Conservation (phyloP, 2,797 vertebrate genomes). For the Tapera naevia region DNA sequence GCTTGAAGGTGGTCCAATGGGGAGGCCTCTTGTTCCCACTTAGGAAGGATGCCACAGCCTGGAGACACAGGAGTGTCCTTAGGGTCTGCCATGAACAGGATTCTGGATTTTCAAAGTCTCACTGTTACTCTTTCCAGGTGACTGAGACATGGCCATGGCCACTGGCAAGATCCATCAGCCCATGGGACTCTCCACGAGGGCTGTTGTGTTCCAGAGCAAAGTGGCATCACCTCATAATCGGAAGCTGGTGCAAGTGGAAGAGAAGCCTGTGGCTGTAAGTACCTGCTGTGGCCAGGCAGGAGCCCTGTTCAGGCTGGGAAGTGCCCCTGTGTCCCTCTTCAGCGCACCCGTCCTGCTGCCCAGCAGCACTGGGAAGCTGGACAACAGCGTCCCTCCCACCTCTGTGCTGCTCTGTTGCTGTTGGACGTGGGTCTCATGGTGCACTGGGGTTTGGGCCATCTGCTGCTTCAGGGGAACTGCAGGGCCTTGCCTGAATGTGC, state of each 20-base stretch:
- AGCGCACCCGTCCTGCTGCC: no score
- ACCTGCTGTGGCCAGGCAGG: background rate
- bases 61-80: background rate
- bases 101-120: background rate
- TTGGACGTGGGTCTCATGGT: no score
- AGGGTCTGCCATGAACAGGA: background rate
- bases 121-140: conserved; percentile 15
- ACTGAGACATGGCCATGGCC: conserved; percentile 72
- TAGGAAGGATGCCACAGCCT: background rate
- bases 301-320: background rate
- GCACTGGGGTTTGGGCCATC: background rate
- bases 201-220: conserved; percentile 71
- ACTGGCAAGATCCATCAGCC: conserved; percentile 50
- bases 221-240: conserved; percentile 61
- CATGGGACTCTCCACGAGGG: conserved; percentile 54
- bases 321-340: background rate
- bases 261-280: conserved; percentile 50
- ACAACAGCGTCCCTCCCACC: no score
- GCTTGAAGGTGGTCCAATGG: no score
- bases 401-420: no score
- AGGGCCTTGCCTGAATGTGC: background rate
- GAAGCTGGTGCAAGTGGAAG: conserved; percentile 68
- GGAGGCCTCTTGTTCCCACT: background rate
- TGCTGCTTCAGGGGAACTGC: background rate
- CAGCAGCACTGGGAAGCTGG: no score